These are phyloP conservation scores for Pangasianodon hypophthalmus DNA, from an alignment of 2,113 vertebrate species.

Conservation along the genomic window DNA sequence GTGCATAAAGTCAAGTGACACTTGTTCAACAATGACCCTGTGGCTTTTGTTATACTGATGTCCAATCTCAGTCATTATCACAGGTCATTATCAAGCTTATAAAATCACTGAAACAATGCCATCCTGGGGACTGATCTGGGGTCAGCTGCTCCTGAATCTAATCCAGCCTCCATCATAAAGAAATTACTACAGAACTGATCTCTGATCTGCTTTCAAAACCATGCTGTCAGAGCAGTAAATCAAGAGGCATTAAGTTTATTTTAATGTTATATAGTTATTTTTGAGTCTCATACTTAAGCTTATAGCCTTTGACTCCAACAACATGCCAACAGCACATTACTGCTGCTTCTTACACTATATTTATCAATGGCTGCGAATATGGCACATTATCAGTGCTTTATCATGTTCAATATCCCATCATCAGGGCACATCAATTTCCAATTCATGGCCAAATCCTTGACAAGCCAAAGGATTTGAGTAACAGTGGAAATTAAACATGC, in stretches of 20 bases:
- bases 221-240: not conserved
- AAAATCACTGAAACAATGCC: not conserved
- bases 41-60: not conserved
- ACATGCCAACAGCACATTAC: not conserved
- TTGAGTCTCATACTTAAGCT: not conserved
- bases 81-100: not conserved
- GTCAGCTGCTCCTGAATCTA: not conserved
- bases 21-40: constrained; percentile 21
- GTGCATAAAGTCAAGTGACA: constrained; percentile 9
- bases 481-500: constrained; percentile 34
- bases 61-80: not conserved
- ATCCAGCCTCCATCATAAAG: not conserved
- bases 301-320: not conserved
- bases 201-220: not conserved
- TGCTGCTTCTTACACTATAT: not conserved
- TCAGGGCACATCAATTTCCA: not conserved
- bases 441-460: constrained; percentile 32
- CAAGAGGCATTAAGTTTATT: not conserved
- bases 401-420: not conserved
- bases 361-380: not conserved
- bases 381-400: not conserved
- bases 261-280: not conserved
- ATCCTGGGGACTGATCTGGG: not conserved
- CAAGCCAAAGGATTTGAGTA: constrained; percentile 52
- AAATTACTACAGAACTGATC: not conserved